Evolutionary conservation across 2,888 invertebrate genomes (phyloP).

Genomic region (Priocnemis perturbator): DNA sequence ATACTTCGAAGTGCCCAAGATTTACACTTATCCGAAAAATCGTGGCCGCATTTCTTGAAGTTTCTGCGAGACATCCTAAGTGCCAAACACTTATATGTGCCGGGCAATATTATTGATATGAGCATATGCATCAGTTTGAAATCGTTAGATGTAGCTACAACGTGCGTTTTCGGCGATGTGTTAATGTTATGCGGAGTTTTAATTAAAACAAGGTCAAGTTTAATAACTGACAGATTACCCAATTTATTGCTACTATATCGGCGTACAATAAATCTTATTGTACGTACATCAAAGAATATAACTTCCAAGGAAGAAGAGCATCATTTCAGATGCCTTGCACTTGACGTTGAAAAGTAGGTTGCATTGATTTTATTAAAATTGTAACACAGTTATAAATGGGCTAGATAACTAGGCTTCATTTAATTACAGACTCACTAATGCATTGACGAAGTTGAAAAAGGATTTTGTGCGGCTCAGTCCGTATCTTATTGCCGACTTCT

Average conservation of each 20-base stretch:
- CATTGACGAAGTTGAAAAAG: conserved; percentile 64
- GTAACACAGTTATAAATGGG: not conserved
- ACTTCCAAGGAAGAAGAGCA: conserved; percentile 46
- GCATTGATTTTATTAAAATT: conserved; percentile 13
- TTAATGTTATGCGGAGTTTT: conserved; percentile 59
- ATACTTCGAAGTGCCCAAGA: conserved; percentile 50
- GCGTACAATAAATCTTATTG: conserved; percentile 51
- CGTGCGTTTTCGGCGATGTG: conserved; percentile 54
- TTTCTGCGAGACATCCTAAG: conserved; percentile 48
- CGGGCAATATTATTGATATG: conserved; percentile 57
- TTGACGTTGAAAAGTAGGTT: conserved; percentile 68
- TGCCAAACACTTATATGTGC: conserved; percentile 54
- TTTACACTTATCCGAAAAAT: conserved; percentile 35
- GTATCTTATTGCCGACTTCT: conserved; percentile 67
- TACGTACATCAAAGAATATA: conserved; percentile 53
- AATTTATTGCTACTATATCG: conserved; percentile 60
- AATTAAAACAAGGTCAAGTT: conserved; percentile 54
- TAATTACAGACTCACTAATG: conserved; percentile 50
- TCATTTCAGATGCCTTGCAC: conserved; percentile 53
- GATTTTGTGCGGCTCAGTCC: conserved; percentile 63
- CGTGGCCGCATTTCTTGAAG: conserved; percentile 53
- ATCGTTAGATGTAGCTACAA: conserved; percentile 50
- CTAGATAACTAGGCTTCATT: not conserved
- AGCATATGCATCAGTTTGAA: conserved; percentile 53
- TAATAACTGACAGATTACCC: conserved; percentile 62